Evolutionary conservation across 2,797 vertebrate genomes (phyloP), one percentile per base, ranked within the genome.

Genomic region (Ficedula albicollis): DNA sequence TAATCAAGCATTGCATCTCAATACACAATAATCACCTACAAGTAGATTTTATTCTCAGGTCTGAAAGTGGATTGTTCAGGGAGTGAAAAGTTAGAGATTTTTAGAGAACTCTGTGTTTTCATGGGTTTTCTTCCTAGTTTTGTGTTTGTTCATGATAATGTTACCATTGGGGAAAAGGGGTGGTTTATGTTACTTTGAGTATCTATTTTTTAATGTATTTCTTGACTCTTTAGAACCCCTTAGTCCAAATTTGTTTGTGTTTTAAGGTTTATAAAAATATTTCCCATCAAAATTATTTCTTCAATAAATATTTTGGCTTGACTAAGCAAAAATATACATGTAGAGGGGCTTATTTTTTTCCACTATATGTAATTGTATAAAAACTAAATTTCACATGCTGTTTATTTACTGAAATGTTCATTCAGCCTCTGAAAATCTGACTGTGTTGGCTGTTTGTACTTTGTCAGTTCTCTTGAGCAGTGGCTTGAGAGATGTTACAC

Each of bases 221-320:
- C 52, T 93, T 60, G 83, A 90, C 74, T 69, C 63, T 75, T 94
- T 66, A 49, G 36, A 91, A 72, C 17, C 54, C 49, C 34, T 68
- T 39, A 49, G n/a, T 55, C 62, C 26, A 80, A 81, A 78, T 38
- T 43, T 73, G 30, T 56, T 85, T 72, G 39, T 72, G 49, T 74
- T 92, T 95, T 79, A 94, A 89, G 56, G 34, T 83, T 90, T 81
- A 75, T 41, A 39, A 86, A 96, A 96, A 89, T 83, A 94, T 81
- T 89, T 93, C 77, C 66, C 79, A 78, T 78, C 68, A 83, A 91
- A 92, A 92, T 43, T 84, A 89, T 90, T 94, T 69, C 34, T 90
- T 88, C 70, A 90, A 25, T 64, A 86, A 96, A 95, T 93, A 92
- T 91, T 97, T 87, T 81, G 56, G 29, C 54, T 93, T 68, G 56